phyloP scores from a whole-genome alignment of 2,797 vertebrate genomes.

The Heteromormyrus szaboi region DNA sequence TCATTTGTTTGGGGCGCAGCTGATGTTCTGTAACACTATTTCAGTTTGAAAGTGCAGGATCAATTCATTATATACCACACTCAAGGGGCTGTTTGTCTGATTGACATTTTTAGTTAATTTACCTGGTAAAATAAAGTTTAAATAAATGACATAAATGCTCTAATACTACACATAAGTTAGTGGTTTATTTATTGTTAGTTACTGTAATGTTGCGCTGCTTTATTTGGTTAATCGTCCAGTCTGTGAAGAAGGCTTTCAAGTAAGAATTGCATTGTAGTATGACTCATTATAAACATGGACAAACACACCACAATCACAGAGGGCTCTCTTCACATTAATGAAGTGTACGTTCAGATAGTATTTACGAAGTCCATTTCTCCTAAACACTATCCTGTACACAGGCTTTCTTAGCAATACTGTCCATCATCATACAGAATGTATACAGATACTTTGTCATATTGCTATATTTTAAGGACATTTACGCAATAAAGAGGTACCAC shows the following conservation, averaged over 20 bases:
- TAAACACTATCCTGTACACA: not conserved
- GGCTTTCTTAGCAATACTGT: not conserved
- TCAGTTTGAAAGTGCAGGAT: not conserved
- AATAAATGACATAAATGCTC: no score
- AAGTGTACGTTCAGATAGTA: not conserved
- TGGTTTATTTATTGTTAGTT: no score
- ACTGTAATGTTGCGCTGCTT: no score
- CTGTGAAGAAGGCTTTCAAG: no score
- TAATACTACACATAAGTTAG: no score
- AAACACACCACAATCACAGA: not conserved
- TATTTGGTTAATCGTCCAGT: no score
- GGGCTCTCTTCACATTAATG: not conserved
- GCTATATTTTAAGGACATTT: not conserved
- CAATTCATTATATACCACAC: not conserved
- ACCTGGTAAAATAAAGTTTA: no score
- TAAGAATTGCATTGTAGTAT: no score
- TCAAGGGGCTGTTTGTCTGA: not conserved
- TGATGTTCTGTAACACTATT: not conserved
- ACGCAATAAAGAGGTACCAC: not conserved
- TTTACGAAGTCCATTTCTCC: not conserved
- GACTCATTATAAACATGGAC: not conserved
- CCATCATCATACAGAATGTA: not conserved
- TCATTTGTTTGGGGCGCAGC: not conserved
- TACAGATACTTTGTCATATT: not conserved
- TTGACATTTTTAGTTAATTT: no score